Conservation (phyloP, 2,888 invertebrate genomes). For the Digitonthophagus gazella region DNA sequence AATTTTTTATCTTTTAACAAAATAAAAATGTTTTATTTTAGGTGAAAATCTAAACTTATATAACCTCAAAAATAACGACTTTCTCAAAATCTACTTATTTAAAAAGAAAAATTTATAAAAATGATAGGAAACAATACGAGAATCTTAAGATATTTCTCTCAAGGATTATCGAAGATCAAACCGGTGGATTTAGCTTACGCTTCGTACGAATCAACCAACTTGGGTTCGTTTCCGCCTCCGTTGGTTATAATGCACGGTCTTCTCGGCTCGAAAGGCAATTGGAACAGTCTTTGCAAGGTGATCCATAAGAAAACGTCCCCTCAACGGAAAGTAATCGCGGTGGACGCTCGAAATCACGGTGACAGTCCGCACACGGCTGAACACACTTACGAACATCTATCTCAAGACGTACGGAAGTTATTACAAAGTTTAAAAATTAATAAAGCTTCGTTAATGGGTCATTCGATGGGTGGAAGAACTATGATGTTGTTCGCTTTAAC, state of each 20-base stretch:
- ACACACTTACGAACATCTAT: conserved; percentile 73
- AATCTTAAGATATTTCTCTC: too few relatives aligned
- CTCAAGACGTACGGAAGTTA: conserved; percentile 68
- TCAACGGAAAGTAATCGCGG: conserved; percentile 70
- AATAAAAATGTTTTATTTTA: too few relatives aligned
- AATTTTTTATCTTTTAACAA: too few relatives aligned
- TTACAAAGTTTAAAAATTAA: conserved; percentile 62
- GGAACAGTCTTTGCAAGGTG: conserved; percentile 76
- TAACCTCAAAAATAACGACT: too few relatives aligned
- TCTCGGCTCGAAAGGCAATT: conserved; percentile 83
- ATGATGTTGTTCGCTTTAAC: conserved; percentile 81
- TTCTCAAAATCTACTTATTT: too few relatives aligned
- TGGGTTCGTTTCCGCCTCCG: conserved; percentile 42
- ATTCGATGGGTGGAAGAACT: conserved; percentile 95
- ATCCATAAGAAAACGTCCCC: conserved; percentile 62
- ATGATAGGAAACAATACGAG: too few relatives aligned
- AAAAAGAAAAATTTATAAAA: too few relatives aligned
- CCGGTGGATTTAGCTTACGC: conserved; percentile 67
- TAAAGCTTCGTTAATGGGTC: conserved; percentile 75
- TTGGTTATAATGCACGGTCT: conserved; percentile 84
- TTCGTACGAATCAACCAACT: conserved; percentile 60
- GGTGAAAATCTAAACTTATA: too few relatives aligned
- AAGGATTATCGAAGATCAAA: conserved; percentile 31
- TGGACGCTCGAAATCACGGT: conserved; percentile 95
- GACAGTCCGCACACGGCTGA: conserved; percentile 79